Evolutionary conservation across 2,888 invertebrate genomes (phyloP).

Genomic region (Acronicta alni): DNA sequence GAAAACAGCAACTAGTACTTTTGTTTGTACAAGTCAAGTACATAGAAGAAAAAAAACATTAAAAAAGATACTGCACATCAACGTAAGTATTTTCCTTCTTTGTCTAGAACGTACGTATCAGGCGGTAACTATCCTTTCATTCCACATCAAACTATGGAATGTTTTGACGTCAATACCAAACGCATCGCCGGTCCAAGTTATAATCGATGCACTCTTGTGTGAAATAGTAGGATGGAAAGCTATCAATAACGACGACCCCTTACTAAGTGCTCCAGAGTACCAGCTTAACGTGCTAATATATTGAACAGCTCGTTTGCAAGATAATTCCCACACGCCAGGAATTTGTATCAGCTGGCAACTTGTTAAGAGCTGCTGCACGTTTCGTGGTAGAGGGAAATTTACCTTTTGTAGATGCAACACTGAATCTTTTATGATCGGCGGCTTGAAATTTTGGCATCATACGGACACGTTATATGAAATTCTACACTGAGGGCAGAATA

Average conservation of each 20-base stretch:
- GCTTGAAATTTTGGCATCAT: conserved; percentile 32
- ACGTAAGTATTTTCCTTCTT: too few relatives aligned
- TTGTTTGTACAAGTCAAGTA: too few relatives aligned
- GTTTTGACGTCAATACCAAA: conserved; percentile 38
- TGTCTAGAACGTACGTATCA: too few relatives aligned
- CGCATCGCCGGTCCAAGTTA: conserved; percentile 41
- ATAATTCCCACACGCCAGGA: conserved; percentile 67
- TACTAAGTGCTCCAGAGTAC: conserved; percentile 75
- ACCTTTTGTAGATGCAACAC: conserved; percentile 16
- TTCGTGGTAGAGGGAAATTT: conserved; percentile 30
- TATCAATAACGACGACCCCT: conserved; percentile 68
- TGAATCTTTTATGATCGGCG: conserved; percentile 36
- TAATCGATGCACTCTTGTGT: conserved; percentile 60
- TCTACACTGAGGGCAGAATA: conserved; percentile 3
- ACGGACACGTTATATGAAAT: conserved; percentile 1
- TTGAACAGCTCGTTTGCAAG: conserved; percentile 70
- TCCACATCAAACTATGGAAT: background rate
- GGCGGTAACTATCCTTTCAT: too few relatives aligned
- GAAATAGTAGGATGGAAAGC: conserved; percentile 61
- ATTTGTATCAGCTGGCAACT: conserved; percentile 65
- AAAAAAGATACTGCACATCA: too few relatives aligned
- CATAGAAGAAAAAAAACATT: too few relatives aligned
- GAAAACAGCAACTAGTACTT: too few relatives aligned
- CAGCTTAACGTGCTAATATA: conserved; percentile 75
- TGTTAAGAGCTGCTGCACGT: conserved; percentile 53